Conservation (phyloP, 2,888 invertebrate species). For the Muschampia plurimacula region DNA sequence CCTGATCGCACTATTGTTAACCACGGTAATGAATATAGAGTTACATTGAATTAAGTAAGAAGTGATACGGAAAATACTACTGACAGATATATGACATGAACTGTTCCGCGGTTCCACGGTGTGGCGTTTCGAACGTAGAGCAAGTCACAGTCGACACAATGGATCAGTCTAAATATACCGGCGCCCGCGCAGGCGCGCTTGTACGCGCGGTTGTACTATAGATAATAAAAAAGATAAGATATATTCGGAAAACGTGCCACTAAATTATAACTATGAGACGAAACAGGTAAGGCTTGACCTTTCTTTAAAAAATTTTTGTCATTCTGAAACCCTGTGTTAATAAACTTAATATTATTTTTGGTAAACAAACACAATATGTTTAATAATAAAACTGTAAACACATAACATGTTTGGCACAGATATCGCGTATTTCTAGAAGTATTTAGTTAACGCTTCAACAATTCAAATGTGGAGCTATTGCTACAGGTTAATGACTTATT, state of each 20-base stretch:
- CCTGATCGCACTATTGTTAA: slow-evolving; percentile 10
- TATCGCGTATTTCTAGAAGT: slow-evolving; percentile 31
- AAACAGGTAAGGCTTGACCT: slow-evolving; percentile 71
- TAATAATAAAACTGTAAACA: slow-evolving; percentile 68
- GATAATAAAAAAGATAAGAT: slow-evolving; percentile 78
- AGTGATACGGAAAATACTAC: slow-evolving; percentile 29
- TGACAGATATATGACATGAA: slow-evolving; percentile 38
- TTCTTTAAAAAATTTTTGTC: neutral
- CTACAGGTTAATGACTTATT: slow-evolving; percentile 58
- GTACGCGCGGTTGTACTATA: slow-evolving; percentile 64
- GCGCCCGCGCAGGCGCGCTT: slow-evolving; percentile 74
- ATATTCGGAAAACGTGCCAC: slow-evolving; percentile 63
- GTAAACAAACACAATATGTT: slow-evolving; percentile 33
- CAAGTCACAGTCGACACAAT: slow-evolving; percentile 61
- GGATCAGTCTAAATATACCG: slow-evolving; percentile 83
- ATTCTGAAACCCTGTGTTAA: neutral
- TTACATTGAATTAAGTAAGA: slow-evolving; percentile 27
- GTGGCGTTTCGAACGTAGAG: slow-evolving; percentile 56
- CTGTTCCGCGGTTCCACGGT: slow-evolving; percentile 27
- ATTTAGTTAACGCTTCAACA: slow-evolving; percentile 31
- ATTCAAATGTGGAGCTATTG: slow-evolving; percentile 10
- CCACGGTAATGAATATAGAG: slow-evolving; percentile 7
- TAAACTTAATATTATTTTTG: slow-evolving; percentile 10
- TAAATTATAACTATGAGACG: slow-evolving; percentile 71
- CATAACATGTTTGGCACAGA: slow-evolving; percentile 53